Base-by-base conservation (phyloP, 2,888 invertebrate genomes). In the Rhagophthalmus giganteus region DNA sequence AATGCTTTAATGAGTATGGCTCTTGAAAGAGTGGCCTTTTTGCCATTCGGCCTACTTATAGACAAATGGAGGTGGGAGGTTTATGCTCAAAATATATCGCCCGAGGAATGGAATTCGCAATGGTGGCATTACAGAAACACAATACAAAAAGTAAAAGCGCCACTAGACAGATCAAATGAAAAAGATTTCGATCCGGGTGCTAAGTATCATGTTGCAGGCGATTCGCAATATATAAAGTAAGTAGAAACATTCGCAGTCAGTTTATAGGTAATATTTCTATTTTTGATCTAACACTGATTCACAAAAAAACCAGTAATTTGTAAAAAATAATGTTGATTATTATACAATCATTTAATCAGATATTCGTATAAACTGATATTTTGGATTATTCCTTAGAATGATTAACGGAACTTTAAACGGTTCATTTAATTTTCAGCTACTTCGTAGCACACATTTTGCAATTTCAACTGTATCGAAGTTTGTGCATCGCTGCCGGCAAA, bases 381-480 rank as follows among this genome's bases (percentile, higher is more conserved):
- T n/a, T n/a, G n/a, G n/a, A n/a, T n/a, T n/a, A n/a, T n/a, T n/a
- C n/a, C n/a, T n/a, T n/a, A n/a, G n/a, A n/a, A n/a, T n/a, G n/a
- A n/a, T n/a, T n/a, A n/a, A n/a, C n/a, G n/a, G n/a, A n/a, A n/a
- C n/a, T n/a, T n/a, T n/a, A n/a, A n/a, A n/a, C n/a, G n/a, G n/a
- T n/a, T n/a, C n/a, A n/a, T n/a, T n/a, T n/a, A n/a, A n/a, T n/a
- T 60, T 60, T 11, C 67, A 80, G 81, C 50, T 82, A 81, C 58
- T 72, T 81, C 60, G 80, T 88, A 46, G 83, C 84, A 13, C 81
- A 81, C 63, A 79, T 89, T 7, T 70, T 89, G 24, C 87, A 89
- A 72, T 89, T 88, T 70, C 88, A 88, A 76, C 85, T 89, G 59
- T 82, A 88, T 57, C 74, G 81, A 61, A 79, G 85, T 0, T 72